Conservation (phyloP, 2,113 vertebrate species). For the Anthoscopus minutus region DNA sequence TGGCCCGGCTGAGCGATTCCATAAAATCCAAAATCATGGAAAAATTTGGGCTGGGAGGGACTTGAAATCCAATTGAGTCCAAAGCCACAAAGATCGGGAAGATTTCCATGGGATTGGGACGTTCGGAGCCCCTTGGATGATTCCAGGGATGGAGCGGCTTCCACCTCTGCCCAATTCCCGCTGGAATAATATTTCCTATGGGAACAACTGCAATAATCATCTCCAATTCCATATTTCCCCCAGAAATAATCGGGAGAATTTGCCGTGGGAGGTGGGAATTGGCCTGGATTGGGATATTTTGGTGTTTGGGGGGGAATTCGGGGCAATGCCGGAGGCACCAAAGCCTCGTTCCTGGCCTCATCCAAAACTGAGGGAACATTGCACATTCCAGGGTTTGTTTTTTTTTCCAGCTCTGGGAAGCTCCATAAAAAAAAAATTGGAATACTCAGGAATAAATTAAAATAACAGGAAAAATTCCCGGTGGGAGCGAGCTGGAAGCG, state of each 20-base stretch:
- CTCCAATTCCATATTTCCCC: background rate
- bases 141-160: too few relatives aligned
- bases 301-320: background rate
- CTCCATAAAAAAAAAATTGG: background rate
- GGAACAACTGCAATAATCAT: too few relatives aligned
- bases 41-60: background rate
- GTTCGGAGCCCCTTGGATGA: background rate
- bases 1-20: rapidly evolving
- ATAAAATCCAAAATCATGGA: background rate
- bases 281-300: background rate
- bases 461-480: background rate
- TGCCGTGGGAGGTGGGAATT: rapidly evolving
- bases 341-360: background rate
- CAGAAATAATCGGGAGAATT: rapidly evolving
- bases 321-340: background rate
- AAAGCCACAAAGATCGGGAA: background rate
- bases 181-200: background rate
- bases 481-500: rapidly evolving
- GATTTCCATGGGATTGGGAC: rapidly evolving
- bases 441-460: background rate
- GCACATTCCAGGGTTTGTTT: background rate
- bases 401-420: background rate
- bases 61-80: background rate
- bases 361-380: rapidly evolving
- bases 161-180: too few relatives aligned